Percentiles rank a stretch among this genome's conserved stretches.
Evolutionary conservation across 2,113 vertebrate genomes (phyloP).

Genomic region (Uropsilus gracilis): DNA sequence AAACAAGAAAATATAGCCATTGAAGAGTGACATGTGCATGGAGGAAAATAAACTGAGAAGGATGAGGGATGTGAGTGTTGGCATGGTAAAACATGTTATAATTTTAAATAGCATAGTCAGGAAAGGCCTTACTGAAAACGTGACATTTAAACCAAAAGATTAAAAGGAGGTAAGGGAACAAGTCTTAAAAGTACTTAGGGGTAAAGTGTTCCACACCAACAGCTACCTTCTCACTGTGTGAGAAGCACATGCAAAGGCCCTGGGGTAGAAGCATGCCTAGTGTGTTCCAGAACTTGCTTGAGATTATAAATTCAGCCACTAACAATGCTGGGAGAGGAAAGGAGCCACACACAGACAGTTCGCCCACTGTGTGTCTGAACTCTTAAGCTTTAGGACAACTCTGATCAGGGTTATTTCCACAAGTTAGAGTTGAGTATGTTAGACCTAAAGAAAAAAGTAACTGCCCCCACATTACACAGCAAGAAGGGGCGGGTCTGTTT

Average conservation of each 20-base stretch:
- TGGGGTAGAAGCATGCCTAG: background rate
- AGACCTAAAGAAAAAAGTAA: background rate
- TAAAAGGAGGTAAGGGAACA: background rate
- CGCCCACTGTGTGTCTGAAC: background rate
- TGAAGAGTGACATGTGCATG: background rate
- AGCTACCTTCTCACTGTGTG: background rate
- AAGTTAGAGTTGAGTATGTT: background rate
- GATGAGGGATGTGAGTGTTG: background rate
- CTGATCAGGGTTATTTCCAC: background rate
- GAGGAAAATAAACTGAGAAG: background rate
- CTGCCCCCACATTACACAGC: background rate
- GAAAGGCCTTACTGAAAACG: slow-evolving; percentile 10
- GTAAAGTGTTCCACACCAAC: background rate
- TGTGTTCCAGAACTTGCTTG: background rate
- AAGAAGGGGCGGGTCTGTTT: background rate
- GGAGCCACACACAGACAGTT: background rate
- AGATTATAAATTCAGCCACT: background rate
- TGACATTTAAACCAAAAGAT: slow-evolving; percentile 21
- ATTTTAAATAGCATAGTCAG: background rate
- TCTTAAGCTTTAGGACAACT: background rate
- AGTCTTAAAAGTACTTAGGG: background rate
- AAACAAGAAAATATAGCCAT: background rate
- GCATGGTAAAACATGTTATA: background rate
- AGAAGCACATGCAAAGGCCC: slow-evolving; percentile 1
- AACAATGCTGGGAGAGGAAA: background rate